A percentile compares a stretch with the other conserved stretches of the same genome.
Evolutionary conservation across 2,113 vertebrate genomes (phyloP).

Genomic region (Ceyx melanurus): DNA sequence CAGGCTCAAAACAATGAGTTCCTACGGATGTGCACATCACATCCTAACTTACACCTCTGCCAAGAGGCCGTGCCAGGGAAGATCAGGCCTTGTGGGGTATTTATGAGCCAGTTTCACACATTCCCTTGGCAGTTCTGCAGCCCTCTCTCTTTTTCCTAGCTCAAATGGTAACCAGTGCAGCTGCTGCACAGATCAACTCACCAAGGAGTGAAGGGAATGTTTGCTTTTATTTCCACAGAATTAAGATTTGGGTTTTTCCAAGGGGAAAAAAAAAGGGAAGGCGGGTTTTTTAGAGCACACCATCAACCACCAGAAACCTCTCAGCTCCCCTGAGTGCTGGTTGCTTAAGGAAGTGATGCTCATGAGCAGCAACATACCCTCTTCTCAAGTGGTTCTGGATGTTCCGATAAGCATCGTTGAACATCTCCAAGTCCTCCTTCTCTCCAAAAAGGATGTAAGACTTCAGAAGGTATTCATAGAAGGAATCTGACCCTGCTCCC

Average conservation of each 20-base stretch:
- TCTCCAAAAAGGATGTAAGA: slow-evolving; percentile 98
- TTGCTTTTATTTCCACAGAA: neutral
- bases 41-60: neutral
- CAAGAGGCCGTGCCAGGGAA: neutral
- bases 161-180: neutral
- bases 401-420: slow-evolving; percentile 88
- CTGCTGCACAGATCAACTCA: accelerated
- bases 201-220: neutral
- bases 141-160: neutral
- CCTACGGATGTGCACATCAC: accelerated
- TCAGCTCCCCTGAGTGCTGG: neutral
- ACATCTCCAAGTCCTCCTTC: slow-evolving; percentile 93
- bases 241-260: neutral
- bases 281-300: neutral
- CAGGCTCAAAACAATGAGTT: neutral
- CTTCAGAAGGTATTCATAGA: slow-evolving; percentile 97
- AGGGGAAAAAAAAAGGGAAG: neutral
- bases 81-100: neutral
- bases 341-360: neutral
- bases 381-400: slow-evolving; percentile 93
- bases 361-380: slow-evolving; percentile 80
- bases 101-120: neutral
- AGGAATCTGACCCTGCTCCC: slow-evolving; percentile 94
- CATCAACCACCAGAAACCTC: neutral
- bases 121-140: neutral